Evolutionary conservation across 1,140 invertebrate genomes (phyloP), one percentile per base, ranked within the genome.

Genomic region (Hylaeus anthracinus): DNA sequence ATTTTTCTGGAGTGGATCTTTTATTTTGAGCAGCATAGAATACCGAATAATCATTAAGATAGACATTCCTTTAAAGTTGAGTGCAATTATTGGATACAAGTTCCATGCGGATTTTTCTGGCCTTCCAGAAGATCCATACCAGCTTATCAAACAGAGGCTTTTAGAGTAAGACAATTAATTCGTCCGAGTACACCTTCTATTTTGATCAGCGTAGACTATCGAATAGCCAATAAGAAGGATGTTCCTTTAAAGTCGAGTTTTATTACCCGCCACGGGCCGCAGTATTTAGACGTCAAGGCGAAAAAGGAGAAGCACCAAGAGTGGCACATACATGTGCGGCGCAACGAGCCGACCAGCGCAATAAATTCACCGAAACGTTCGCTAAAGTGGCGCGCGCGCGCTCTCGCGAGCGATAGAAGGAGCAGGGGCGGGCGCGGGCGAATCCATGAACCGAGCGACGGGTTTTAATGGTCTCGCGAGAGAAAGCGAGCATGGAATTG

Each of bases 341-440:
- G 39, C 65, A 41, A 55, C 71, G 37, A n/a, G 67, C 15, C 39
- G 43, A 48, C 10, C 48, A 10, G 56, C n/a, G 69, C 70, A 73
- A 85, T 86, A 86, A 86, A 82, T 86, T 72, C 60, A 55, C 48
- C 72, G 79, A 82, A 72, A 85, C 43, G 71, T 37, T 75, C n/a
- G 4, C 37, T n/a, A 69, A 61, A 79, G 67, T 56, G 39, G 39
- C 65, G 77, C 72, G 69, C 67, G 77, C 67, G 76, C 60, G 72
- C 53, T 26, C 26, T 26, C 26, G 76, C 51, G 51, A 51, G 9
- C 8, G 9, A 51, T 9, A 6, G 51, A 9, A 48, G 76, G 84
- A 79, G 69, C 70, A 37, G 12, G 61, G 78, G 51, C 70, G 76
- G 43, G 43, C 53, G 60, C 63, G 48, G 60, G 60, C 26, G 60